Conservation (phyloP, 2,888 invertebrate species). For the Latrodectus elegans region DNA sequence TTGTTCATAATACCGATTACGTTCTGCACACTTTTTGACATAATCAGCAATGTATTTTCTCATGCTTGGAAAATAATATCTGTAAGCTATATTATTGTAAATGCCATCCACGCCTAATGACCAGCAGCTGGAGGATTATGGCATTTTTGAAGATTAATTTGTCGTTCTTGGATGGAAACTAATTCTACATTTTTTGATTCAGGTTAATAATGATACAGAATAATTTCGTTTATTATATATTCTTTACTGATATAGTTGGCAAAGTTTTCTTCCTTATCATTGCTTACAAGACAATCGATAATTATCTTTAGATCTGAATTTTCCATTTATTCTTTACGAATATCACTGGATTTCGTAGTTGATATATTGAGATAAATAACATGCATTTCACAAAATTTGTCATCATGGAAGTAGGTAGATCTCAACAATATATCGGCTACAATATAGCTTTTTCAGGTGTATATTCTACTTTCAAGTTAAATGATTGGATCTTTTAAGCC, state of each 20-base stretch:
- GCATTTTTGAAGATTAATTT: background rate
- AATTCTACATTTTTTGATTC: background rate
- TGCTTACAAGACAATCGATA: background rate
- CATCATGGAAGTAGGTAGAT: background rate
- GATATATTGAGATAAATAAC: background rate
- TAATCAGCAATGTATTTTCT: background rate
- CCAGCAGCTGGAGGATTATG: background rate
- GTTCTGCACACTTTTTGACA: background rate
- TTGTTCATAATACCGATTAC: background rate
- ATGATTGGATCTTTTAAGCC: slow-evolving; percentile 15
- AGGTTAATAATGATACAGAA: background rate
- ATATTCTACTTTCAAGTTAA: too few relatives aligned
- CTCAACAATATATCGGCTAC: background rate
- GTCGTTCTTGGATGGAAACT: background rate
- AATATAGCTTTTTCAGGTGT: slow-evolving; percentile 13
- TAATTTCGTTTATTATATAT: background rate
- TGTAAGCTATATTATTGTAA: background rate
- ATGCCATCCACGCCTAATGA: background rate
- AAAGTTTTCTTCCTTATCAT: too few relatives aligned
- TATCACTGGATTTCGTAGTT: too few relatives aligned
- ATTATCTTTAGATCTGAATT: background rate
- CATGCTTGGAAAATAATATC: background rate
- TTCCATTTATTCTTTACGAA: background rate
- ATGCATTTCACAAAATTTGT: background rate
- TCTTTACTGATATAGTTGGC: background rate